phyloP scores from a whole-genome alignment of 1,140 invertebrate genomes.

The Hyposmocoma kahamanoa region DNA sequence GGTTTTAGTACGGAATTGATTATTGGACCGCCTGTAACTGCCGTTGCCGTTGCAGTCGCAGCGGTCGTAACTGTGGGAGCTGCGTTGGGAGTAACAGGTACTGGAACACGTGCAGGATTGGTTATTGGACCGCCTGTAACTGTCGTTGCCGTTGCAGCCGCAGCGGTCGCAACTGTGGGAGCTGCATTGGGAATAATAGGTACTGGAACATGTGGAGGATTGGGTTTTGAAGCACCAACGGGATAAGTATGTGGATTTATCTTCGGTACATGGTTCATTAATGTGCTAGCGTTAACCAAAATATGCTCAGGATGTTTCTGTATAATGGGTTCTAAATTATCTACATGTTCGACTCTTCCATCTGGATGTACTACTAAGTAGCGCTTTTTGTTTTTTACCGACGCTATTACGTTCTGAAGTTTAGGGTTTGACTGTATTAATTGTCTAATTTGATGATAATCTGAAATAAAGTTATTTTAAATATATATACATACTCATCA shows the following conservation, averaged over 20 bases:
- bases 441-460: too few species aligned
- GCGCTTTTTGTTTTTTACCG: conserved; percentile 22
- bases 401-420: conserved; percentile 13
- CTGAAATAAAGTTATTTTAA: too few species aligned
- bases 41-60: neutral
- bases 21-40: neutral
- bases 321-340: conserved; percentile 24
- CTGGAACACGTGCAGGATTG: neutral
- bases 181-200: neutral
- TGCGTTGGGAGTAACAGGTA: neutral
- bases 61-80: neutral
- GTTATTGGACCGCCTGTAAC: neutral
- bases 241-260: neutral
- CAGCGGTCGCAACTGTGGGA: neutral
- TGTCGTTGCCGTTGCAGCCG: neutral
- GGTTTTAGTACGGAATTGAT: neutral
- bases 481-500: too few species aligned
- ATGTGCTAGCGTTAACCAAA: conserved; percentile 19
- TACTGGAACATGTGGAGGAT: neutral
- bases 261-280: neutral
- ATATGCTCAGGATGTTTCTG: conserved; percentile 26
- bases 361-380: conserved; percentile 32
- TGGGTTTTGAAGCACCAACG: neutral
- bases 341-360: conserved; percentile 34
- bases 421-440: too few species aligned